Conservation (phyloP, 37 sponge, comb jelly and placozoan genomes). For the Theonella swinhoei region DNA sequence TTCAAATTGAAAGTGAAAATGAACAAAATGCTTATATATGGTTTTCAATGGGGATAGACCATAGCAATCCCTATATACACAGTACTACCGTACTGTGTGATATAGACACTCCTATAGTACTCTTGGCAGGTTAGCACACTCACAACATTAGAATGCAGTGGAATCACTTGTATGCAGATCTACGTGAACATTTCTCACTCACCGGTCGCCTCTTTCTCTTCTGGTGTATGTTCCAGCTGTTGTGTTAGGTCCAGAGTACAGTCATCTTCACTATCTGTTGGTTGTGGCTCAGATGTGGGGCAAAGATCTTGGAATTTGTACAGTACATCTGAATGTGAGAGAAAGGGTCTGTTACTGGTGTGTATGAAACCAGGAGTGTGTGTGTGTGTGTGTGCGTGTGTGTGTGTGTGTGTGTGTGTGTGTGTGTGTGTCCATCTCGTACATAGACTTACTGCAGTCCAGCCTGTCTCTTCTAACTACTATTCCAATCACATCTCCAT, state of each 20-base stretch:
- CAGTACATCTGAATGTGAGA: neutral
- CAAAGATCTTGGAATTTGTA: slow-evolving; percentile 13
- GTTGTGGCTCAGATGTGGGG: neutral
- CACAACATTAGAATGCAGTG: too few species aligned
- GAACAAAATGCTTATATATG: too few species aligned
- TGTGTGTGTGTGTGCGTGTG: slow-evolving; percentile 12
- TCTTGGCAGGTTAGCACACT: too few species aligned
- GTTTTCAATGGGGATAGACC: too few species aligned
- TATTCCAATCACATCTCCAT: slow-evolving; percentile 35
- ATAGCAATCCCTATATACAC: too few species aligned
- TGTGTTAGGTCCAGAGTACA: neutral
- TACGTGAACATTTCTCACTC: too few species aligned
- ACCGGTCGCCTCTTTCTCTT: neutral
- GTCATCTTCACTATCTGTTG: neutral
- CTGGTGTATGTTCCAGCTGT: neutral
- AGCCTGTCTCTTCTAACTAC: slow-evolving; percentile 32
- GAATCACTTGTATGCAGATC: too few species aligned
- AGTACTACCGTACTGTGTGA: too few species aligned
- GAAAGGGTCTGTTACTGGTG: neutral
- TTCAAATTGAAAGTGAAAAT: too few species aligned
- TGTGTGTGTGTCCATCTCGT: too few species aligned
- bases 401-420: slow-evolving; percentile 23
- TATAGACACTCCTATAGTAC: neutral
- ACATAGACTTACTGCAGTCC: slow-evolving; percentile 23
- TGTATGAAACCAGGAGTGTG: too few species aligned